phyloP scores from a whole-genome alignment of 2,888 invertebrate species.

The Sepioteuthis lessoniana region DNA sequence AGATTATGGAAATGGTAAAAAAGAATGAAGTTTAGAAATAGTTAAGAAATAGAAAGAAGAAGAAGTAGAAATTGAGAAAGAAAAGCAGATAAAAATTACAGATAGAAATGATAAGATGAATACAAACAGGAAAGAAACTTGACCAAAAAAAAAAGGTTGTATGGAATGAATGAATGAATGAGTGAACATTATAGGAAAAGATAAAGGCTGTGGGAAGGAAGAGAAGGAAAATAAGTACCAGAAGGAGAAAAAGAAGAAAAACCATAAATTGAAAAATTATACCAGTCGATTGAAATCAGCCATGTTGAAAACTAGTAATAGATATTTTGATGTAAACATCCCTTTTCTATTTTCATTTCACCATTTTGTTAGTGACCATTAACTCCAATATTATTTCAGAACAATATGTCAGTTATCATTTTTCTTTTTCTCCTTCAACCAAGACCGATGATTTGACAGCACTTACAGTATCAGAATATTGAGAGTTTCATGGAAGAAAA shows the following conservation, averaged over 20 bases:
- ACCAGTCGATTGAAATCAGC: not conserved
- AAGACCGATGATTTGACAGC: constrained; percentile 33
- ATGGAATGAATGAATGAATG: not conserved
- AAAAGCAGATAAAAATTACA: too few relatives aligned
- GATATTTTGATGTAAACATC: not conserved
- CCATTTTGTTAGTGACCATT: not conserved
- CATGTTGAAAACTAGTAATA: not conserved
- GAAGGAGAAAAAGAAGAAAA: not conserved
- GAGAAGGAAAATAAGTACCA: not conserved
- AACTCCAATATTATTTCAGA: not conserved
- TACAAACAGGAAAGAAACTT: not conserved
- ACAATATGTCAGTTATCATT: not conserved
- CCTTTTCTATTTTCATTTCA: not conserved
- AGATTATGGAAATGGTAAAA: too few relatives aligned
- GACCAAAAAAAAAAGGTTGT: not conserved
- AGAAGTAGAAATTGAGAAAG: too few relatives aligned
- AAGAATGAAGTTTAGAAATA: too few relatives aligned
- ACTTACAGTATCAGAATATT: constrained; percentile 14
- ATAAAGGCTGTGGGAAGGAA: not conserved
- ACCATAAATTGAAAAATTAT: not conserved
- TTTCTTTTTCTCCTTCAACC: not conserved
- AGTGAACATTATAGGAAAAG: not conserved
- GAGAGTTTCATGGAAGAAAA: not conserved
- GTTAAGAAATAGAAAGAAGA: too few relatives aligned
- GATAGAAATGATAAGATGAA: not conserved